phyloP scores from a whole-genome alignment of 2,113 vertebrate species.

The Colius striatus region DNA sequence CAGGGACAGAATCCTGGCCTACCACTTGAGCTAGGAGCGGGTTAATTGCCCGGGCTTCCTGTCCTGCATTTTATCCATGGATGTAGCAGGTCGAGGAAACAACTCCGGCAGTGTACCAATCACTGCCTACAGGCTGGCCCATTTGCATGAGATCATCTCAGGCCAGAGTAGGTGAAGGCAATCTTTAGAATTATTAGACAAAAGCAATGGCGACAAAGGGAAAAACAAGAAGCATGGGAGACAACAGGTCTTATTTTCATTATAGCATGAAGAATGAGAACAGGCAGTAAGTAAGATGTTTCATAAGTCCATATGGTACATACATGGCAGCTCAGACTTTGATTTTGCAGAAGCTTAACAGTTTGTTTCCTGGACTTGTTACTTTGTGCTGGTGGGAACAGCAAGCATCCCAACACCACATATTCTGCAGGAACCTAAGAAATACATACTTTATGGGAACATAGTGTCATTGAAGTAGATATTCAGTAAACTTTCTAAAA shows the following conservation, averaged over 20 bases:
- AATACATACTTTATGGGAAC: neutral
- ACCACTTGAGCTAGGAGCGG: neutral
- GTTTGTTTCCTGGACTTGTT: neutral
- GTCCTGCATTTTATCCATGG: neutral
- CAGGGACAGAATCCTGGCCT: neutral
- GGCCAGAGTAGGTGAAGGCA: neutral
- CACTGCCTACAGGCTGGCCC: rapidly evolving
- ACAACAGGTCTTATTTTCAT: neutral
- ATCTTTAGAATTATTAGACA: neutral
- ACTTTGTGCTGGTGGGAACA: neutral
- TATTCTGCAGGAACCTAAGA: neutral
- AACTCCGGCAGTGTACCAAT: neutral
- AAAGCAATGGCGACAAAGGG: neutral
- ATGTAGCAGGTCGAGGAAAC: neutral
- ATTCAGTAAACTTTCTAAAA: neutral
- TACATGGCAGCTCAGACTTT: neutral
- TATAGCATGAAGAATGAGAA: neutral
- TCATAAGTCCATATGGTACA: neutral
- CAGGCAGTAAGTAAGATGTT: neutral
- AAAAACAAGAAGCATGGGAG: rapidly evolving
- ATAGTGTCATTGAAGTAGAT: neutral
- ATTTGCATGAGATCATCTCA: neutral
- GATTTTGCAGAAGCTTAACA: neutral
- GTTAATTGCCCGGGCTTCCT: neutral
- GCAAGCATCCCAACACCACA: neutral